These are phyloP conservation scores for Porites lutea DNA, from an alignment of 64 coral and sea anemone genomes.

Conservation along the genomic window DNA sequence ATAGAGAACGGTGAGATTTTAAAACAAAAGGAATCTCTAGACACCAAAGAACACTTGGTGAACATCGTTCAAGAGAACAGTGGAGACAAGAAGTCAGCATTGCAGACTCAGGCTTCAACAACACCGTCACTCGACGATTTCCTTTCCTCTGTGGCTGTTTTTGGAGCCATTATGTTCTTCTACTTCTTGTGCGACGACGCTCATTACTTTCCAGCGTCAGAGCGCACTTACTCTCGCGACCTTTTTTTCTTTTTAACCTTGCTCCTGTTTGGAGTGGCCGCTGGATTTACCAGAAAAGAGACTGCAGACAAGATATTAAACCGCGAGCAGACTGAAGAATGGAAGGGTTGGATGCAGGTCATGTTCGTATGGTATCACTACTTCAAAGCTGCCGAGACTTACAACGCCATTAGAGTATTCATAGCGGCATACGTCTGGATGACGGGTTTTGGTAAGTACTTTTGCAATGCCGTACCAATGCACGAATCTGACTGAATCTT, in stretches of 20 bases:
- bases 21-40: neutral
- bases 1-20: constrained; percentile 34
- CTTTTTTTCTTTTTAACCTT: constrained; percentile 82
- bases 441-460: constrained; percentile 90
- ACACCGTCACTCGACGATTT: constrained; percentile 65
- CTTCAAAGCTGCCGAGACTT: constrained; percentile 85
- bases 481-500: too few relatives aligned
- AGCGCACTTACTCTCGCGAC: constrained; percentile 87
- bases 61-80: neutral
- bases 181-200: constrained; percentile 83
- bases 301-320: constrained; percentile 69
- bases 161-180: constrained; percentile 79
- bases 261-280: constrained; percentile 64
- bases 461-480: neutral
- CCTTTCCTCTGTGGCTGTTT: constrained; percentile 49
- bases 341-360: constrained; percentile 94
- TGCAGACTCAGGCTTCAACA: neutral
- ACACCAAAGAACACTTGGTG: neutral
- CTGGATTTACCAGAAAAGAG: constrained; percentile 52
- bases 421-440: constrained; percentile 96
- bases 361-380: constrained; percentile 98
- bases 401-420: constrained; percentile 89
- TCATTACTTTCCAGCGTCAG: constrained; percentile 80
- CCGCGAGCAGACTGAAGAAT: constrained; percentile 92
- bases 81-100: neutral